Evolutionary conservation across 2,888 invertebrate genomes (phyloP).

Genomic region (Heliconius cydno): DNA sequence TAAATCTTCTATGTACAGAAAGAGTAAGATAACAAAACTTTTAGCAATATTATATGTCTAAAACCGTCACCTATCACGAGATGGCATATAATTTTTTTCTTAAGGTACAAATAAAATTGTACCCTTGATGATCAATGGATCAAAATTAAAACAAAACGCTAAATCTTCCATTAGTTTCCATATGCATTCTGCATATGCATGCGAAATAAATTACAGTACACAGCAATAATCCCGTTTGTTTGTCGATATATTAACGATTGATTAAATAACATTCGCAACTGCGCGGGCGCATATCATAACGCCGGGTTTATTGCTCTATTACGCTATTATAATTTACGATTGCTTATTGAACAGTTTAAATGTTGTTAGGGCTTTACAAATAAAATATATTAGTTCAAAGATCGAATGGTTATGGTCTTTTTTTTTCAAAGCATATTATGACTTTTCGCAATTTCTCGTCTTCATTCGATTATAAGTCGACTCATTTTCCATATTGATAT

Average conservation of each 20-base stretch:
- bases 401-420: background rate
- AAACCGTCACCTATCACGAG: too few relatives aligned
- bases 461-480: background rate
- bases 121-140: too few relatives aligned
- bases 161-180: background rate
- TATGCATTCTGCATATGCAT: background rate
- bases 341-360: constrained; percentile 3
- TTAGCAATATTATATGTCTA: too few relatives aligned
- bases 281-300: constrained; percentile 55
- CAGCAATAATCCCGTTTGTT: constrained; percentile 52
- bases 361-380: background rate
- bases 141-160: background rate
- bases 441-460: background rate
- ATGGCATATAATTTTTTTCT: too few relatives aligned
- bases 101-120: too few relatives aligned
- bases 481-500: background rate
- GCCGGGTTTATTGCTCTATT: constrained; percentile 69
- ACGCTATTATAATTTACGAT: constrained; percentile 55
- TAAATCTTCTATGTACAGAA: too few relatives aligned
- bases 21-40: too few relatives aligned
- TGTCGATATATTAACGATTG: constrained; percentile 50
- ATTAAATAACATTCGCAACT: constrained; percentile 52
- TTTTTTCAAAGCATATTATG: background rate
- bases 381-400: background rate
- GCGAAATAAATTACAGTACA: constrained; percentile 33